phyloP scores from a whole-genome alignment of 2,797 vertebrate species.

The Oryzias sinensis region DNA sequence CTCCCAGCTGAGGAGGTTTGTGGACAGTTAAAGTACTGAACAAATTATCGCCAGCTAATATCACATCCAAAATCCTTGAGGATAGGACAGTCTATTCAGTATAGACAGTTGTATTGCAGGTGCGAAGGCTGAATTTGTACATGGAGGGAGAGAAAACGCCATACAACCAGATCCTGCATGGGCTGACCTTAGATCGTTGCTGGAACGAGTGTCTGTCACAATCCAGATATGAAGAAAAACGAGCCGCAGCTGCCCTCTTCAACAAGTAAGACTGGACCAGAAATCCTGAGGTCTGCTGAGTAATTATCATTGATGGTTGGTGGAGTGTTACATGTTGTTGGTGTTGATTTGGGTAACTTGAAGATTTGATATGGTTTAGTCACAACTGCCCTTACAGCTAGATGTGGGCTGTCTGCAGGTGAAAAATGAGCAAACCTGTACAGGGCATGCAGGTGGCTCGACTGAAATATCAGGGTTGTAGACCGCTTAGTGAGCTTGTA shows the following conservation, averaged over 20 bases:
- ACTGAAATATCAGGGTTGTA: too few species aligned
- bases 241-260: constrained; percentile 76
- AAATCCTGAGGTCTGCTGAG: neutral
- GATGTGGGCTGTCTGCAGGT: too few species aligned
- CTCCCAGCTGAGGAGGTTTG: constrained; percentile 83
- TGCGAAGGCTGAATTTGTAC: constrained; percentile 86
- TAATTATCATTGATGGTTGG: neutral
- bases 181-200: constrained; percentile 83
- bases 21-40: neutral
- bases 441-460: too few species aligned
- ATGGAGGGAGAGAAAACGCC: constrained; percentile 86
- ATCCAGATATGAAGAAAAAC: constrained; percentile 75
- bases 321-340: neutral
- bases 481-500: too few species aligned
- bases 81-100: too few species aligned
- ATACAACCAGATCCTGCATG: constrained; percentile 87
- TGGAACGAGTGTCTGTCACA: constrained; percentile 90
- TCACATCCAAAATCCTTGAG: too few species aligned
- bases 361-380: too few species aligned
- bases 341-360: too few species aligned
- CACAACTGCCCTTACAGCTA: too few species aligned
- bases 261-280: constrained; percentile 79
- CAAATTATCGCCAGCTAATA: too few species aligned
- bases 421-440: too few species aligned
- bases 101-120: constrained; percentile 64